Evolutionary conservation across 2,797 vertebrate genomes (phyloP), one percentile per base, ranked within the genome.

Genomic region (Clarias pachynema): DNA sequence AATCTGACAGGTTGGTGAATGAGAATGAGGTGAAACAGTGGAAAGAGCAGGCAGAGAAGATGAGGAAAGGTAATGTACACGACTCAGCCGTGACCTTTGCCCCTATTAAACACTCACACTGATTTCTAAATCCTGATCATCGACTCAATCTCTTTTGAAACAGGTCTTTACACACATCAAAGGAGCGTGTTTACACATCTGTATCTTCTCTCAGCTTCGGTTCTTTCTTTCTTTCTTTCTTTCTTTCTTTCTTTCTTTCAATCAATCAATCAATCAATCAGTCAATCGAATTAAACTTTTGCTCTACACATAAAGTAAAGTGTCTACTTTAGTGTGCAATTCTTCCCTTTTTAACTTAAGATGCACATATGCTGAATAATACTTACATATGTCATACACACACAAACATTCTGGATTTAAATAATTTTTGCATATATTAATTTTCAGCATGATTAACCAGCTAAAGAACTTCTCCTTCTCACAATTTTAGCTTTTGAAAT

Each of bases 41-140:
- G 96, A 97, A 96, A 91, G 96, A 97, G 40, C 96, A 97, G 93
- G 96, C 96, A 24, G 96, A 97, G 90, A 96, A 96, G 91, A 97
- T 96, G 96, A 92, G 96, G 87, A 97, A 96, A 96, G 96, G 96
- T 97, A 90, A 15, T 24, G 63, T 68, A 5, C 9, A 56, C 0
- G 29, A 79, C 10, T n/a, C 18, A 3, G 1, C 68, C 22, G 37
- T n/a, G 69, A n/a, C 12, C 70, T 44, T 70, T 53, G 49, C 12
- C 12, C 49, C 49, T 53, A 53, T 53, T 53, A 53, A 53, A 53
- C 20, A 34, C 22, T 66, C n/a, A 53, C 37, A n/a, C 59, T 53
- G 37, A 53, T 56, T 8, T 53, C 40, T 53, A 44, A 74, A 26
- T 44, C 15, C n/a, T 29, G 24, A 53, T 9, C 24, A 26, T 49